Evolutionary conservation across 2,113 vertebrate species (phyloP).

Genomic region (Tiliqua scincoides): DNA sequence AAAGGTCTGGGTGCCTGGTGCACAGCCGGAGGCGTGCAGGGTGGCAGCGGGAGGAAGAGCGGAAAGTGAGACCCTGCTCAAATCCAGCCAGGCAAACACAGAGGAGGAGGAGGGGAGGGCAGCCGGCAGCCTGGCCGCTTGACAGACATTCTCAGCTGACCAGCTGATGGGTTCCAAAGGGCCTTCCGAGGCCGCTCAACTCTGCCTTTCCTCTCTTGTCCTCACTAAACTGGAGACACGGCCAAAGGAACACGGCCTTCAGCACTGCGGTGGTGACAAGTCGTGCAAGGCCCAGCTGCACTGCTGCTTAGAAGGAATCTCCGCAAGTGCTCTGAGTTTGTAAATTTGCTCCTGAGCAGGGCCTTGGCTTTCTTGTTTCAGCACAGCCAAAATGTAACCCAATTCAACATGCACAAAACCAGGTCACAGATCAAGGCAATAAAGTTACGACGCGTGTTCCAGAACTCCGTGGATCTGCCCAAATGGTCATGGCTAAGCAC

Average conservation of each 20-base stretch:
- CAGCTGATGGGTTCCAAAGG: conserved; percentile 76
- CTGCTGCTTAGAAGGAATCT: not conserved
- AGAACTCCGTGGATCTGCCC: too few relatives aligned
- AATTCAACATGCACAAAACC: too few relatives aligned
- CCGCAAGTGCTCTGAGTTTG: not conserved
- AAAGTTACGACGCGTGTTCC: too few relatives aligned
- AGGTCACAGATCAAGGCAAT: too few relatives aligned
- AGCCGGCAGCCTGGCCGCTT: conserved; percentile 66
- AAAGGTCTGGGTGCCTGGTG: conserved; percentile 69
- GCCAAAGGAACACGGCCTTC: conserved; percentile 43
- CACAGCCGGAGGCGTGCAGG: conserved; percentile 58
- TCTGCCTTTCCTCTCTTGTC: conserved; percentile 51
- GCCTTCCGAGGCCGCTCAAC: conserved; percentile 24
- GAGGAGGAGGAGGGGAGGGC: conserved; percentile 62
- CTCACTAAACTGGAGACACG: conserved; percentile 74
- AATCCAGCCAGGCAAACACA: conserved; percentile 70
- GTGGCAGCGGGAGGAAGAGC: conserved; percentile 70
- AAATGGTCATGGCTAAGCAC: too few relatives aligned
- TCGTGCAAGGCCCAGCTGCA: not conserved
- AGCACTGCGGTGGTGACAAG: conserved; percentile 61
- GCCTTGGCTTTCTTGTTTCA: not conserved
- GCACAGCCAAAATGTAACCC: too few relatives aligned
- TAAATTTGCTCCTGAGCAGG: not conserved
- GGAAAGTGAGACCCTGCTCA: conserved; percentile 59
- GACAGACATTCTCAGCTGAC: conserved; percentile 86